Conservation (phyloP, 2,113 vertebrate genomes). For the Phasianus colchicus region DNA sequence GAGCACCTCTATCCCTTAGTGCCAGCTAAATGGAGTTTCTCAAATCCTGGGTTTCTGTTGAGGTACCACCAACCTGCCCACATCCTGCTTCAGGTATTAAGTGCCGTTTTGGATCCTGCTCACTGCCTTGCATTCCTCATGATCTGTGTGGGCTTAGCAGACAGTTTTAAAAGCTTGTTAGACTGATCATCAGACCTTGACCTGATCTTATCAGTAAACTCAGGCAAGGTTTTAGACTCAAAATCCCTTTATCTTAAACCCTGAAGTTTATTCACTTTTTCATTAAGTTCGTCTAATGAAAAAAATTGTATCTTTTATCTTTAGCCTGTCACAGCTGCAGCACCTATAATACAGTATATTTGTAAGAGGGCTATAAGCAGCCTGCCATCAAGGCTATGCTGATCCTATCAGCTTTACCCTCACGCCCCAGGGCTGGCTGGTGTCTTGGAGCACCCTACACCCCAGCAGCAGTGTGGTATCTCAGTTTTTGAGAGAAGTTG, state of each 20-base stretch:
- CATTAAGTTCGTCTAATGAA: background rate
- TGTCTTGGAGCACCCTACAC: background rate
- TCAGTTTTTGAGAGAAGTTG: background rate
- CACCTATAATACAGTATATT: background rate
- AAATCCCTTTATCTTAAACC: background rate
- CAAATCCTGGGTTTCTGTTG: background rate
- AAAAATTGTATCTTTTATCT: background rate
- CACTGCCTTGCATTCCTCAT: background rate
- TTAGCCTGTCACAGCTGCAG: background rate
- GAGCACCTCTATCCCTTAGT: background rate
- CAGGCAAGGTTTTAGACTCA: background rate
- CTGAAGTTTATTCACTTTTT: background rate
- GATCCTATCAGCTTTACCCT: background rate
- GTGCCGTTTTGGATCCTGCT: background rate
- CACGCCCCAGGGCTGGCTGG: background rate
- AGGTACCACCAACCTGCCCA: background rate
- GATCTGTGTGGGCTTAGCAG: background rate
- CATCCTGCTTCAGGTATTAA: background rate
- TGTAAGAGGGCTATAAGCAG: accelerated
- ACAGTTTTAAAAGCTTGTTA: background rate
- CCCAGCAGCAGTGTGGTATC: background rate
- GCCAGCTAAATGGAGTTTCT: background rate
- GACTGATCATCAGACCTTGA: background rate
- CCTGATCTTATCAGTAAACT: background rate
- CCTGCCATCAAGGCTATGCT: background rate